Evolutionary conservation across 2,113 vertebrate species (phyloP).

Genomic region (Gymnocephalus cernua): DNA sequence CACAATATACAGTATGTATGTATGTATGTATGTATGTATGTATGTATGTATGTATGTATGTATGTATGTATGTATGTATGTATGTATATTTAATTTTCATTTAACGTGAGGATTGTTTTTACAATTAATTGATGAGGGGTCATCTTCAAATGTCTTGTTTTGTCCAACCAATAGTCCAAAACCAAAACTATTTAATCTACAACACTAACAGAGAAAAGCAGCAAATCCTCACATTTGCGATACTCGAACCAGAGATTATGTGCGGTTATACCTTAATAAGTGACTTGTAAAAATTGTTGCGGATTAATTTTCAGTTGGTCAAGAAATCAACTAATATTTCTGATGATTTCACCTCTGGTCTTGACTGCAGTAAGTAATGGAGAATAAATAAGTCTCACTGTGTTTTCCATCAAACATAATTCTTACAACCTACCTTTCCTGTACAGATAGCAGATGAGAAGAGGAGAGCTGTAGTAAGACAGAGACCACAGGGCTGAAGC

Average conservation of each 20-base stretch:
- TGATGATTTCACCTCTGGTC: neutral
- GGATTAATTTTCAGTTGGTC: neutral
- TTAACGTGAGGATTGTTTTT: neutral
- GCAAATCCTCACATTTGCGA: neutral
- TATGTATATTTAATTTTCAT: no score
- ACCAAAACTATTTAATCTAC: neutral
- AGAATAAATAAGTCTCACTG: neutral
- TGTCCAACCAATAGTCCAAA: neutral
- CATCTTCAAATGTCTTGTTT: neutral
- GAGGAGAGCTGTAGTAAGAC: constrained; percentile 92
- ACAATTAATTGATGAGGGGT: neutral
- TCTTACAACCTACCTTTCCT: constrained; percentile 87
- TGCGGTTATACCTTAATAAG: neutral
- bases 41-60: no score
- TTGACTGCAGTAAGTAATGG: no score
- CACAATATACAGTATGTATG: no score
- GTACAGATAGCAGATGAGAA: constrained; percentile 91
- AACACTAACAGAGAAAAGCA: neutral
- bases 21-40: no score
- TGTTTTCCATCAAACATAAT: neutral
- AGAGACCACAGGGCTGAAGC: constrained; percentile 91
- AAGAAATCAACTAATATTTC: neutral
- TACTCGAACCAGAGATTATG: neutral
- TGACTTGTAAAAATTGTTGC: neutral
- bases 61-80: no score